phyloP scores from a whole-genome alignment of 2,888 invertebrate genomes.

The Drosophila testacea region DNA sequence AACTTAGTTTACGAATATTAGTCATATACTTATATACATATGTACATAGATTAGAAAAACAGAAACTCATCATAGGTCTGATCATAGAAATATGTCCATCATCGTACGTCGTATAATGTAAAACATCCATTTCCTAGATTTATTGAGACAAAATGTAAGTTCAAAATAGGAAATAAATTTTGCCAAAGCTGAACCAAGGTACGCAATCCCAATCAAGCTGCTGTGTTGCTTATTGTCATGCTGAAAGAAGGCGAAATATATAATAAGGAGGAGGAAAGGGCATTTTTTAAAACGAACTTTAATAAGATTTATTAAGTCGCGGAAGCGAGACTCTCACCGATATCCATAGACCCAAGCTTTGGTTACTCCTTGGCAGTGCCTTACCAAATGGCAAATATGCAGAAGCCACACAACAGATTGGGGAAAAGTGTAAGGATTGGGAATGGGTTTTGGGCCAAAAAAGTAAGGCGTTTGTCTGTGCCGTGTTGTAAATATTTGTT shows the following conservation, averaged over 20 bases:
- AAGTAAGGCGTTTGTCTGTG: constrained; percentile 30
- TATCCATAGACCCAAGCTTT: constrained; percentile 47
- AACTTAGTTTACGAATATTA: too few relatives aligned
- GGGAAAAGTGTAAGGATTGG: neutral
- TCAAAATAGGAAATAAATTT: constrained; percentile 47
- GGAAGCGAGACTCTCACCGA: constrained; percentile 30
- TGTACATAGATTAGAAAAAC: neutral
- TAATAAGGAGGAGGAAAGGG: constrained; percentile 39
- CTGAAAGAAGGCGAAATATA: constrained; percentile 14
- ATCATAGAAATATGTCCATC: neutral
- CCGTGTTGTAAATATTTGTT: constrained; percentile 76
- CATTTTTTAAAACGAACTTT: constrained; percentile 74
- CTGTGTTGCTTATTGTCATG: constrained; percentile 14
- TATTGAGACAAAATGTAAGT: neutral
- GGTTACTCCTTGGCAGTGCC: constrained; percentile 53
- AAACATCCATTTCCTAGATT: neutral
- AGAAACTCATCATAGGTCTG: neutral
- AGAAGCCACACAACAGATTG: constrained; percentile 2
- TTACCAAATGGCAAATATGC: constrained; percentile 64
- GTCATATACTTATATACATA: too few relatives aligned
- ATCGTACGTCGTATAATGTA: neutral
- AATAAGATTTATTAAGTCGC: constrained; percentile 79
- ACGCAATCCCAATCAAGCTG: constrained; percentile 26
- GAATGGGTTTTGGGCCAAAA: constrained; percentile 1
- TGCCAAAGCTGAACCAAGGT: constrained; percentile 49